Percentiles rank a stretch among this genome's conserved stretches.
phyloP scores from a whole-genome alignment of 2,113 vertebrate genomes.

The Vombatus ursinus region DNA sequence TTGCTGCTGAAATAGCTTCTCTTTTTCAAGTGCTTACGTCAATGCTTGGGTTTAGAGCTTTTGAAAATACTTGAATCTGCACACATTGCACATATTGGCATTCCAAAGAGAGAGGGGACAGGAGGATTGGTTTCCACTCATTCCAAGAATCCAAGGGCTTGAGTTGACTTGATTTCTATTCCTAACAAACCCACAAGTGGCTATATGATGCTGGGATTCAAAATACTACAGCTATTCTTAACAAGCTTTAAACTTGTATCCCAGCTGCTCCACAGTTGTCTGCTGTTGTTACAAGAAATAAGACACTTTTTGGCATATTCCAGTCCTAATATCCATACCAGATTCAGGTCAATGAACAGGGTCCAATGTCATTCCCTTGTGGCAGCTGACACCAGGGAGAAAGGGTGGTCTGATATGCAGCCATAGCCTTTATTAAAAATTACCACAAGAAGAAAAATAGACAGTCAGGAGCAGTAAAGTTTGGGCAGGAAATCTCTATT shows the following conservation, averaged over 20 bases:
- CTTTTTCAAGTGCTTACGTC: constrained; percentile 26
- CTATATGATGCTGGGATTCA: constrained; percentile 26
- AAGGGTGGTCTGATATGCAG: constrained; percentile 43
- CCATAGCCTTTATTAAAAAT: constrained; percentile 49
- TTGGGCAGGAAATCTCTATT: constrained; percentile 26
- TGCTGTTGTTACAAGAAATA: constrained; percentile 54
- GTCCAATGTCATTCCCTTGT: neutral
- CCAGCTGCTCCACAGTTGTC: constrained; percentile 50
- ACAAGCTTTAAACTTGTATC: constrained; percentile 51
- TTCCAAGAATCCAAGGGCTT: constrained; percentile 13
- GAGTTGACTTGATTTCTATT: constrained; percentile 47
- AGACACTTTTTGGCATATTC: constrained; percentile 25
- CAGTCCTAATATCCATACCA: neutral
- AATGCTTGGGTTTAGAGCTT: constrained; percentile 16
- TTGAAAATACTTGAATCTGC: constrained; percentile 45
- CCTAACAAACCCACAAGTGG: constrained; percentile 56
- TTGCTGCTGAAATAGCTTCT: neutral
- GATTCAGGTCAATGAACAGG: neutral
- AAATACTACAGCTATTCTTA: constrained; percentile 61
- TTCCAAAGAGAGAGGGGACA: constrained; percentile 45
- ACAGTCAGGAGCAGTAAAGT: constrained; percentile 19
- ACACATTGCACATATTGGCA: constrained; percentile 41
- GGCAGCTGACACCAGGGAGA: neutral
- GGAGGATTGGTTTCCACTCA: constrained; percentile 32
- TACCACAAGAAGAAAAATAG: neutral